Conservation (phyloP, 1,140 invertebrate species). For the Apis cerana region DNA sequence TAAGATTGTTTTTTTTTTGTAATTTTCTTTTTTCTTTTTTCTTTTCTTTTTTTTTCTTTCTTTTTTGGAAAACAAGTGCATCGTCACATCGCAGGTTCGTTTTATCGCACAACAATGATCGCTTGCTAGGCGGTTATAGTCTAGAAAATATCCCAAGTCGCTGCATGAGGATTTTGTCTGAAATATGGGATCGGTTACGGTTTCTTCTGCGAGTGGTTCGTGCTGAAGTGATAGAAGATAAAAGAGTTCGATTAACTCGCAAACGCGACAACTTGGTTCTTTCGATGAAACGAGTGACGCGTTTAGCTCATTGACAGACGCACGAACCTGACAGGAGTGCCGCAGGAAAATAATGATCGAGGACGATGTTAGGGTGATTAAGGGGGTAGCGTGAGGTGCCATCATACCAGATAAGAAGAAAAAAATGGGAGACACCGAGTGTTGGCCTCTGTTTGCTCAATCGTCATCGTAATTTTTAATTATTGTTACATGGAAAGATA, state of each 20-base stretch:
- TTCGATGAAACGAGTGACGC: slow-evolving; percentile 49
- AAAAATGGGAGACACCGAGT: slow-evolving; percentile 76
- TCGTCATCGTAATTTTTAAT: neutral
- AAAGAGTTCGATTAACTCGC: slow-evolving; percentile 2
- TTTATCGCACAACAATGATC: slow-evolving; percentile 7
- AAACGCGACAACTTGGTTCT: neutral
- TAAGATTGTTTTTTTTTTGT: slow-evolving; percentile 10
- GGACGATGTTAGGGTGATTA: slow-evolving; percentile 54
- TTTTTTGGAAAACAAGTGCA: slow-evolving; percentile 20
- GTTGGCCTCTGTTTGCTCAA: slow-evolving; percentile 66
- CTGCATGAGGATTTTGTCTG: slow-evolving; percentile 60
- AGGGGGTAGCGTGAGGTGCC: slow-evolving; percentile 79
- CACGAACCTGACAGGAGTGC: slow-evolving; percentile 65
- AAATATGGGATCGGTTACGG: slow-evolving; percentile 59
- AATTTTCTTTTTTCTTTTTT: neutral
- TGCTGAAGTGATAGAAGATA: slow-evolving; percentile 54
- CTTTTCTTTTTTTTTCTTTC: slow-evolving; percentile 4
- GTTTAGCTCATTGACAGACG: slow-evolving; percentile 44
- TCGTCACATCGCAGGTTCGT: slow-evolving; percentile 12
- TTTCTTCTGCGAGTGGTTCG: slow-evolving; percentile 62
- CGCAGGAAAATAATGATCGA: slow-evolving; percentile 61
- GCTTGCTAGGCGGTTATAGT: slow-evolving; percentile 1
- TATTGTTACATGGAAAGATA: no score
- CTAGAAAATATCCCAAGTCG: slow-evolving; percentile 59
- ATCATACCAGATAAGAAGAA: slow-evolving; percentile 80